Evolutionary conservation across 2,113 vertebrate genomes (phyloP).

Genomic region (Hemicordylus capensis): DNA sequence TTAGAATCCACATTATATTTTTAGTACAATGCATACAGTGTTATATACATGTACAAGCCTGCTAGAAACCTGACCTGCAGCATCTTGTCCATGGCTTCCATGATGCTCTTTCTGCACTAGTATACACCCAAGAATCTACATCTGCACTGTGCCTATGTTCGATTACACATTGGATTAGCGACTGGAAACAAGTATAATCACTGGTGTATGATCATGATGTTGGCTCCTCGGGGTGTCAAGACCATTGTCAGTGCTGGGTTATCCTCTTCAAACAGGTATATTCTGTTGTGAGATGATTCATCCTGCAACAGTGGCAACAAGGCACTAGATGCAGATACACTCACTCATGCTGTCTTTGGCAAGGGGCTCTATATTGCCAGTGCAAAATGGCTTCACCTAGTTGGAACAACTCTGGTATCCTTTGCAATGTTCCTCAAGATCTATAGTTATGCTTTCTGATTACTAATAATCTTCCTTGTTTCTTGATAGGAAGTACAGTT

Average conservation of each 20-base stretch:
- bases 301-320: constrained; percentile 2
- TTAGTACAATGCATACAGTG: neutral
- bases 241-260: neutral
- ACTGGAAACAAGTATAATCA: neutral
- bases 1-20: neutral
- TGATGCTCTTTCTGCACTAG: neutral
- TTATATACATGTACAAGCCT: neutral
- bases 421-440: neutral
- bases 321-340: constrained; percentile 11
- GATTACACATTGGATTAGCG: neutral
- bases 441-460: constrained; percentile 1
- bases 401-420: neutral
- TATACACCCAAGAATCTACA: neutral
- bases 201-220: neutral
- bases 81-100: constrained; percentile 1
- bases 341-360: neutral
- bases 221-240: neutral
- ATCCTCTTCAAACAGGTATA: constrained; percentile 1
- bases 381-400: neutral
- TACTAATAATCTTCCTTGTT: constrained; percentile 38
- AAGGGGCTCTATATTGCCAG: neutral
- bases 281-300: constrained; percentile 4
- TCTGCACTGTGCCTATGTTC: neutral
- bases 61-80: neutral
- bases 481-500: constrained; percentile 89